A percentile compares a stretch with the other conserved stretches of the same genome.
These are phyloP conservation scores for Uropetala carovei DNA, from an alignment of 2,888 invertebrate species.

Conservation along the genomic window DNA sequence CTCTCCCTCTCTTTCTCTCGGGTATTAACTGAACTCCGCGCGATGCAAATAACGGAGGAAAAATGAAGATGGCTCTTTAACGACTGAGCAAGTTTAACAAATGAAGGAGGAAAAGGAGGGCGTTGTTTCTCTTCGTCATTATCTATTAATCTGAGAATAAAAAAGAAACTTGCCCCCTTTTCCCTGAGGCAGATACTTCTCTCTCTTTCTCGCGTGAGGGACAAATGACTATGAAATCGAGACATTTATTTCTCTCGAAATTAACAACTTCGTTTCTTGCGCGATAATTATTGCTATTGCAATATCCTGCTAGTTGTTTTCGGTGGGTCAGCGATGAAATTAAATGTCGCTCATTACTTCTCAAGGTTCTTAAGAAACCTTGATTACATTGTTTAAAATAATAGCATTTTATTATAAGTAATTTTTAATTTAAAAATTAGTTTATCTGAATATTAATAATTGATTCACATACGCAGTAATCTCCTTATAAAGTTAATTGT, in stretches of 20 bases:
- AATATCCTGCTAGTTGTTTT: neutral
- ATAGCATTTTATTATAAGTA: too few relatives aligned
- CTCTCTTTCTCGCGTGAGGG: neutral
- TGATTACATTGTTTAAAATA: too few relatives aligned
- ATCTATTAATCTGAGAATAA: conserved; percentile 29
- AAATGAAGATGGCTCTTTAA: conserved; percentile 51
- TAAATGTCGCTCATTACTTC: neutral
- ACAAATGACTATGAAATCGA: neutral
- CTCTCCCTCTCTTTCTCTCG: neutral
- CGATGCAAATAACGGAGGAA: conserved; percentile 31
- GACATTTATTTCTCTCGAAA: neutral
- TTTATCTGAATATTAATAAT: too few relatives aligned
- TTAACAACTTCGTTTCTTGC: conserved; percentile 33
- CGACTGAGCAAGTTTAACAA: conserved; percentile 32
- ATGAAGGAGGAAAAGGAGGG: conserved; percentile 5
- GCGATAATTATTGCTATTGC: conserved; percentile 42
- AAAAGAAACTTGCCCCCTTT: neutral
- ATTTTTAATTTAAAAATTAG: too few relatives aligned
- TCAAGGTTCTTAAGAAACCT: too few relatives aligned
- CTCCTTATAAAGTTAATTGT: too few relatives aligned
- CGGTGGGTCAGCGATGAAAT: neutral
- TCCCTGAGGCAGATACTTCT: neutral
- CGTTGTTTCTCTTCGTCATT: conserved; percentile 41
- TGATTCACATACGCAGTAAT: too few relatives aligned
- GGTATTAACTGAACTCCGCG: conserved; percentile 27